A percentile compares a stretch with the other conserved stretches of the same genome.
phyloP scores from a whole-genome alignment of 2,888 invertebrate genomes.

The Dione juno region DNA sequence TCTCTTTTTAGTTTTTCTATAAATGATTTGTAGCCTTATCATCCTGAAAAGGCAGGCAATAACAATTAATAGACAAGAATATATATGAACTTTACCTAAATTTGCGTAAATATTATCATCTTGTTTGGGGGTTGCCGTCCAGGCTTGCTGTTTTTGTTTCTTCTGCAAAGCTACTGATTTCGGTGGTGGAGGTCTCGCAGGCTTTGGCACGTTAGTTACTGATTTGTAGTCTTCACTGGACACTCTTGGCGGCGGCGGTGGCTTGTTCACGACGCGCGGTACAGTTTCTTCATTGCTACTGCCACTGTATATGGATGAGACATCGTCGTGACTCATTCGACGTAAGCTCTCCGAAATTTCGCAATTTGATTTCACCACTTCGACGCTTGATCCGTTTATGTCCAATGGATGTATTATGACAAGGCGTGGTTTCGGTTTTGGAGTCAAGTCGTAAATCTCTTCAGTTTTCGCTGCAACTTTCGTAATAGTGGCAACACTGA shows the following conservation, averaged over 20 bases:
- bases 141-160: constrained; percentile 82
- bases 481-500: constrained; percentile 67
- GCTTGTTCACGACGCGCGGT: constrained; percentile 81
- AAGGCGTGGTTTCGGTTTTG: constrained; percentile 88
- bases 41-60: too few species aligned
- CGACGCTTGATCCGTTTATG: constrained; percentile 91
- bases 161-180: constrained; percentile 86
- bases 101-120: constrained; percentile 90
- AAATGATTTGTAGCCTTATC: background rate
- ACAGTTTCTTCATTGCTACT: constrained; percentile 70
- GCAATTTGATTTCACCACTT: constrained; percentile 86
- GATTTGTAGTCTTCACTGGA: constrained; percentile 77
- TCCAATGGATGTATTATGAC: constrained; percentile 95
- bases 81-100: constrained; percentile 83
- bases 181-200: constrained; percentile 89
- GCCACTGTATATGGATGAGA: constrained; percentile 80
- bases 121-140: constrained; percentile 69
- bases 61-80: background rate
- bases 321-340: constrained; percentile 79
- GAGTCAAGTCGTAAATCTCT: constrained; percentile 82
- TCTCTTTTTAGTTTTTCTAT: background rate
- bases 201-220: constrained; percentile 83
- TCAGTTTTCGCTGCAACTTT: constrained; percentile 82
- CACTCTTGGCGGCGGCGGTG: constrained; percentile 90
- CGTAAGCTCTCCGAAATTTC: constrained; percentile 69